Evolutionary conservation across 1,140 invertebrate species (phyloP), one percentile per base, ranked within the genome.

Genomic region (Aphaenogaster ashmeadi): DNA sequence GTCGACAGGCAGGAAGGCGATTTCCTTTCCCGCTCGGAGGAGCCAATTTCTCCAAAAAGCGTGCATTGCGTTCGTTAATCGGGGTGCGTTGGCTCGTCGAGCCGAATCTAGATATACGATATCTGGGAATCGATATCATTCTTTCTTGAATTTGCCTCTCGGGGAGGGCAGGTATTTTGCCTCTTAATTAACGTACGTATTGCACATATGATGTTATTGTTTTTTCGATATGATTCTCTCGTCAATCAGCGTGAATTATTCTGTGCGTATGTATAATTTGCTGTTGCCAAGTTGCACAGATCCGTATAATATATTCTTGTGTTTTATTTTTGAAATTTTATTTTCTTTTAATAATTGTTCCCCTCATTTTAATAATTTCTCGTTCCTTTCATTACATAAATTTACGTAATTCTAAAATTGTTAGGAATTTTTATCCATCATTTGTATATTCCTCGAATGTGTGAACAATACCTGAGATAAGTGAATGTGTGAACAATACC

Each of bases 91-190:
- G 11, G 11, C 18, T 8, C 15, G 13, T 13, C 38, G 27, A 60
- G 18, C 8, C 13, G 41, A 58, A 33, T 58, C 66, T 47, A 83
- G 56, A 83, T 47, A 21, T 47, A 72, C 11, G 15, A 41, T 44
- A 83, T 83, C 52, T 58, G 18, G 13, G 27, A 74, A 74, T 83
- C 52, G 52, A 74, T 74, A 83, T 72, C 38, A 33, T n/a, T 58
- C 36, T 50, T 6, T 41, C 50, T 58, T 21, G 13, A 54, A 36
- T 38, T 44, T 67, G 15, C 47, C 27, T 60, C 3, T 11, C 9
- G n/a, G 4, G 38, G n/a, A 67, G n/a, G 18, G 11, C n/a, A 67
- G 5, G 36, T 67, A 67, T 67, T 33, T 69, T 27, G 11, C 3
- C 38, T 47, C 4, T 67, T 21, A 21, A 36, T 69, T 27, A 15